These are phyloP conservation scores for Eilema sororculum DNA, from an alignment of 2,888 invertebrate species.

Conservation along the genomic window DNA sequence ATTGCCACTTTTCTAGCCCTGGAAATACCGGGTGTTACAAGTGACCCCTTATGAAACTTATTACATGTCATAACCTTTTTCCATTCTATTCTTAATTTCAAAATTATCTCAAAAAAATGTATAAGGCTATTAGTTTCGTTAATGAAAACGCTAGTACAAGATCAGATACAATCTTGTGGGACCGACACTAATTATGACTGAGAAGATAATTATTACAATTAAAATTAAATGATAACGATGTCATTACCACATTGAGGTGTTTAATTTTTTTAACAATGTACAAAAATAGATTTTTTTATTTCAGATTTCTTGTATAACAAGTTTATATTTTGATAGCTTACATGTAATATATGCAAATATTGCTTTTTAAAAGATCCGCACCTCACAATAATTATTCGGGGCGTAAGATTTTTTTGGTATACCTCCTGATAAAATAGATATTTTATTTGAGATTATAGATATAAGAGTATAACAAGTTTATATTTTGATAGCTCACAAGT, in stretches of 20 bases:
- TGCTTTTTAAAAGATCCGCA: no score
- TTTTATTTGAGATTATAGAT: no score
- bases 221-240: slow-evolving; percentile 38
- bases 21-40: neutral
- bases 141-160: slow-evolving; percentile 34
- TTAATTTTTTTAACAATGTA: neutral
- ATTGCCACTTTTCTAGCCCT: no score
- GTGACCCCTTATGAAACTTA: neutral
- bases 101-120: neutral
- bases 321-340: neutral
- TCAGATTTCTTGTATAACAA: neutral
- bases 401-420: no score
- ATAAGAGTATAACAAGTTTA: no score
- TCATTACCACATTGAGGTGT: slow-evolving; percentile 27
- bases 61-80: slow-evolving; percentile 7
- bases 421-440: no score
- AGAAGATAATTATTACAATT: slow-evolving; percentile 44
- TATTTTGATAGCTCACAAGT: no score
- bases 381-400: no score
- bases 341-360: no score
- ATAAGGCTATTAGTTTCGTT: slow-evolving; percentile 24
- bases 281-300: slow-evolving; percentile 19
- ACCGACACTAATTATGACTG: slow-evolving; percentile 35
- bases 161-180: slow-evolving; percentile 46
- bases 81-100: slow-evolving; percentile 4